Evolutionary conservation across 2,113 vertebrate genomes (phyloP).

Genomic region (Brevimyrus niger): DNA sequence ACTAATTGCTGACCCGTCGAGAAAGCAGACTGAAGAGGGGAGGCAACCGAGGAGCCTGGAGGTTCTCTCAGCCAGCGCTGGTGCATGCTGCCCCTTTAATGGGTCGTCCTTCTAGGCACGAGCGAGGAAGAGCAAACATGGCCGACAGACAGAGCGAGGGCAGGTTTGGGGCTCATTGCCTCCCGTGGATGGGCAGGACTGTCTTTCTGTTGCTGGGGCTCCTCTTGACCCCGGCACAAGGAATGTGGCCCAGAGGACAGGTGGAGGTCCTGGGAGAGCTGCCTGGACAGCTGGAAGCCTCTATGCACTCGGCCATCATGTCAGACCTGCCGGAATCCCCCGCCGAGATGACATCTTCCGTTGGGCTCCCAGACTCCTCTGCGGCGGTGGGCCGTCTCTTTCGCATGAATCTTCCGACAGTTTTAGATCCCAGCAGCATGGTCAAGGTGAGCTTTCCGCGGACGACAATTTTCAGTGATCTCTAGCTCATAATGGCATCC

Average conservation of each 20-base stretch:
- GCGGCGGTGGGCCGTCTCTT: conserved; percentile 79
- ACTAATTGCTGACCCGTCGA: conserved; percentile 32
- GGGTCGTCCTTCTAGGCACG: conserved; percentile 42
- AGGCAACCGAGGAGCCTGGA: conserved; percentile 21
- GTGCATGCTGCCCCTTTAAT: conserved; percentile 50
- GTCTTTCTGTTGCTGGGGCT: conserved; percentile 36
- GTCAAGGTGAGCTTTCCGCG: conserved; percentile 70
- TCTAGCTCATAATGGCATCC: background rate
- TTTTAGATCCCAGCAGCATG: conserved; percentile 61
- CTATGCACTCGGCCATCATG: conserved; percentile 76
- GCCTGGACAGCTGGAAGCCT: conserved; percentile 77
- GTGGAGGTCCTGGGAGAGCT: conserved; percentile 62
- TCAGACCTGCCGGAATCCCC: conserved; percentile 52
- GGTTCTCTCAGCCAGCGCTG: conserved; percentile 38
- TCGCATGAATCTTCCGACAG: conserved; percentile 68
- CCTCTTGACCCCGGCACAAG: conserved; percentile 43
- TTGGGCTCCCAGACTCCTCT: conserved; percentile 74
- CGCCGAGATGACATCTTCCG: conserved; percentile 30
- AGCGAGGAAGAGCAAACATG: conserved; percentile 42
- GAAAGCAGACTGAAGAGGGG: conserved; percentile 23
- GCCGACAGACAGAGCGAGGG: conserved; percentile 48
- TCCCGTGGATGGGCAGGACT: conserved; percentile 55
- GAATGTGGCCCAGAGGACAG: conserved; percentile 54
- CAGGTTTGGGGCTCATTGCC: conserved; percentile 28
- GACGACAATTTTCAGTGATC: conserved; percentile 10